A percentile compares a stretch with the other conserved stretches of the same genome.
These are phyloP conservation scores for Octomys mimax DNA, from an alignment of 2,797 vertebrate species.

Conservation along the genomic window DNA sequence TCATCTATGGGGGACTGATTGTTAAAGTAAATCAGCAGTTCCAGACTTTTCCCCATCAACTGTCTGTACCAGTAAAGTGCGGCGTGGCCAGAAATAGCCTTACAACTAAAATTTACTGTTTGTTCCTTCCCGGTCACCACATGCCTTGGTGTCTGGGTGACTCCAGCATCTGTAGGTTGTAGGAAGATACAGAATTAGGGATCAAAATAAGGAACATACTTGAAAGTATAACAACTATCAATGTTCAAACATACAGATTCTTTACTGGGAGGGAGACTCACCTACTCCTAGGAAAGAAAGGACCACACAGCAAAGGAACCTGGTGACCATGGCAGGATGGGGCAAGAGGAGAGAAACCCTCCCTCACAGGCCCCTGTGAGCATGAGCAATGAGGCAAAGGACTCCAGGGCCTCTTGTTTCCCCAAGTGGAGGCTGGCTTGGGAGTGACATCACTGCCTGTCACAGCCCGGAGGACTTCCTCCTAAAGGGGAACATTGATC, in stretches of 20 bases:
- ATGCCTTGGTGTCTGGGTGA: constrained; percentile 56
- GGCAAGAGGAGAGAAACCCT: not conserved
- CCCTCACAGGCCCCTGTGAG: not conserved
- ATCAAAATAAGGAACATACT: not conserved
- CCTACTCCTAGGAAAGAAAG: constrained; percentile 38
- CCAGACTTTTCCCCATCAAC: rapidly evolving
- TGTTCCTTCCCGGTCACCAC: not conserved
- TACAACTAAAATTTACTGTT: not conserved
- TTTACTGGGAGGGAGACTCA: not conserved
- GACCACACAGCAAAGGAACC: not conserved
- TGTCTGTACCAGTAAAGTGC: constrained; percentile 48
- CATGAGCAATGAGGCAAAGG: not conserved
- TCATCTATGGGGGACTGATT: rapidly evolving
- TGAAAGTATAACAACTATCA: not conserved
- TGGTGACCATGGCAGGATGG: constrained; percentile 12
- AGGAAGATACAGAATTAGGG: not conserved
- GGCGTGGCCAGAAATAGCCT: rapidly evolving
- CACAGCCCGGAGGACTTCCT: not conserved
- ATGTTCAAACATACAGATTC: not conserved
- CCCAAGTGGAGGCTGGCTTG: not conserved
- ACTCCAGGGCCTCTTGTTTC: not conserved
- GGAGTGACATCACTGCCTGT: not conserved
- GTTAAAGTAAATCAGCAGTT: not conserved
- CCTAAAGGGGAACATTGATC: not conserved
- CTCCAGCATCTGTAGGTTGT: not conserved